Evolutionary conservation across 2,888 invertebrate genomes (phyloP).

Genomic region (Eristalinus sepulchralis): DNA sequence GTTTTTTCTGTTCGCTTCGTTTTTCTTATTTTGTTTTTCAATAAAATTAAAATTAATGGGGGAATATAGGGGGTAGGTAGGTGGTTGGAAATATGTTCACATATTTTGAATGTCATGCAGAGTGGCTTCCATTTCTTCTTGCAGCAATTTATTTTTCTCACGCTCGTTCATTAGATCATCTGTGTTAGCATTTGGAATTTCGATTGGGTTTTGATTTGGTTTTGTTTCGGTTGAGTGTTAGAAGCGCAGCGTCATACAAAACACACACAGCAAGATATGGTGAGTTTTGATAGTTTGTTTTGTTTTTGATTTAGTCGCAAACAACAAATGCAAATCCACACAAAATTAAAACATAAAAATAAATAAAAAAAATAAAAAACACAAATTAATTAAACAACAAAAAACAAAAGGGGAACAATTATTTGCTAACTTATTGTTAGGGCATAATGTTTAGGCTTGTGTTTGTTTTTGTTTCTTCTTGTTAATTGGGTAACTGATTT

Average conservation of each 20-base stretch:
- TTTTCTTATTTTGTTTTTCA: constrained; percentile 36
- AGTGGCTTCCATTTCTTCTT: constrained; percentile 99
- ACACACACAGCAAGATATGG: constrained; percentile 51
- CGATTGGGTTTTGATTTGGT: constrained; percentile 28
- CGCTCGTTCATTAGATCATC: constrained; percentile 97
- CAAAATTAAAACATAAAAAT: constrained; percentile 70
- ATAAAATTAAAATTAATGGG: constrained; percentile 60
- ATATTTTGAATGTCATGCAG: constrained; percentile 99
- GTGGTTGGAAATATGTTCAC: constrained; percentile 82
- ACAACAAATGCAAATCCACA: constrained; percentile 71
- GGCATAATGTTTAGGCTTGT: constrained; percentile 15
- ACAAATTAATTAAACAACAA: constrained; percentile 71
- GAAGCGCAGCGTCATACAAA: constrained; percentile 72
- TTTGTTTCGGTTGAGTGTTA: constrained; percentile 44
- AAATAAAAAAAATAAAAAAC: constrained; percentile 65
- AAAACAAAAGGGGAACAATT: constrained; percentile 71
- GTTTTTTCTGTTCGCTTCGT: constrained; percentile 18
- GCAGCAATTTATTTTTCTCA: constrained; percentile 97
- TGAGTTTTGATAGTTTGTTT: constrained; percentile 43
- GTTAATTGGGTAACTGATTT: not conserved
- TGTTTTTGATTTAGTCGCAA: constrained; percentile 66
- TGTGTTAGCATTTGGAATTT: constrained; percentile 81
- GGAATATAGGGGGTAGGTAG: too few species aligned
- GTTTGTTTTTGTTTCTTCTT: constrained; percentile 38
- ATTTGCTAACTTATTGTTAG: constrained; percentile 46